Evolutionary conservation across 1,140 invertebrate species (phyloP).

Genomic region (Heliconius eleuchia): DNA sequence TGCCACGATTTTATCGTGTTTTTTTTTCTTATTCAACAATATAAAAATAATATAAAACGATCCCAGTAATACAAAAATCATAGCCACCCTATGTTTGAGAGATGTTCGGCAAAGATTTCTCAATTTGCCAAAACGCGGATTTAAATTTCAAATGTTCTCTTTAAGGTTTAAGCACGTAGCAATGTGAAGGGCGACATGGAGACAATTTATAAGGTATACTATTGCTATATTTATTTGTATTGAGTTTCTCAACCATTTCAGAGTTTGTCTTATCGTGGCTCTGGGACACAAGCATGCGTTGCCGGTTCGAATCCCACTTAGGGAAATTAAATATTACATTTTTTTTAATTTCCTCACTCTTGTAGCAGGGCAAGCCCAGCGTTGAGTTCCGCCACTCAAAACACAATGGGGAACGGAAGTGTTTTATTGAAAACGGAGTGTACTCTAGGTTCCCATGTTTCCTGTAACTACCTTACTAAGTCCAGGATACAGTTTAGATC

Average conservation of each 20-base stretch:
- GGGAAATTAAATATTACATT: no score
- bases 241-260: not conserved
- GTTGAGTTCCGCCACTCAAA: not conserved
- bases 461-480: not conserved
- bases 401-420: not conserved
- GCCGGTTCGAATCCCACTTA: no score
- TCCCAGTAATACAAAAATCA: not conserved
- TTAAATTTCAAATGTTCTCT: constrained; percentile 43
- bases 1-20: no score
- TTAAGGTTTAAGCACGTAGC: constrained; percentile 9
- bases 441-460: not conserved
- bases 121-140: constrained; percentile 41
- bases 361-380: no score
- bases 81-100: constrained; percentile 6
- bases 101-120: constrained; percentile 25
- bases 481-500: not conserved
- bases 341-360: no score
- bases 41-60: not conserved
- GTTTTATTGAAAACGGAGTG: not conserved
- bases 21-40: not conserved
- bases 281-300: no score
- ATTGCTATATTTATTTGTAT: not conserved
- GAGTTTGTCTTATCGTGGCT: not conserved
- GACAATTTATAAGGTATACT: constrained; percentile 1
- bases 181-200: constrained; percentile 5